Evolutionary conservation across 2,888 invertebrate genomes (phyloP).

Genomic region (Neuroscelio doddi): DNA sequence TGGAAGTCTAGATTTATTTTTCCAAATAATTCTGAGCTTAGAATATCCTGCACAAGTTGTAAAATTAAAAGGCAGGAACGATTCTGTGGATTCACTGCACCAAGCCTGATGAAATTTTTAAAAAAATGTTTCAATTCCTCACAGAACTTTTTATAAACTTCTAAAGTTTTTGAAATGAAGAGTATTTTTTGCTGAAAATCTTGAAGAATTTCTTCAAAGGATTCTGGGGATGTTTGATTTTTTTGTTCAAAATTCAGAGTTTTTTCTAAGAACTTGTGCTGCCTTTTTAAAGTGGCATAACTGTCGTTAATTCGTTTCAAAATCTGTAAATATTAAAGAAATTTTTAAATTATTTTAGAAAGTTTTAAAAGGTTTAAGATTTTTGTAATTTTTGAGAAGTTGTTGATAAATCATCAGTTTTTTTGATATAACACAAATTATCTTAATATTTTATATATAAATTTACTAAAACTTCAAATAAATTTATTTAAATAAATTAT

Average conservation of each 20-base stretch:
- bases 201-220: conserved; percentile 6
- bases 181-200: conserved; percentile 1
- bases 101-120: conserved; percentile 10
- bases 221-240: conserved; percentile 5
- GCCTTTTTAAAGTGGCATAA: conserved; percentile 54
- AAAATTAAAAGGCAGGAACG: conserved; percentile 28
- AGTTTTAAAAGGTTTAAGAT: no score
- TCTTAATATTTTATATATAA: no score
- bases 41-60: conserved; percentile 34
- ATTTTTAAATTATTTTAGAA: no score
- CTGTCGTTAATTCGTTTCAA: conserved; percentile 74
- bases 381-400: no score
- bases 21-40: conserved; percentile 28
- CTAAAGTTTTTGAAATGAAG: background rate
- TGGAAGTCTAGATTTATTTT: conserved; percentile 61
- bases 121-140: conserved; percentile 32
- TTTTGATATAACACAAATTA: no score
- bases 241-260: conserved; percentile 16
- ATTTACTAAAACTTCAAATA: no score
- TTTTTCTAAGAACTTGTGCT: conserved; percentile 33
- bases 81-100: conserved; percentile 30
- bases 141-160: conserved; percentile 16
- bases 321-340: conserved; percentile 66
- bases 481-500: no score
- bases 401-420: no score